phyloP scores from a whole-genome alignment of 2,888 invertebrate species.

The Mesopsocus fuscifrons region DNA sequence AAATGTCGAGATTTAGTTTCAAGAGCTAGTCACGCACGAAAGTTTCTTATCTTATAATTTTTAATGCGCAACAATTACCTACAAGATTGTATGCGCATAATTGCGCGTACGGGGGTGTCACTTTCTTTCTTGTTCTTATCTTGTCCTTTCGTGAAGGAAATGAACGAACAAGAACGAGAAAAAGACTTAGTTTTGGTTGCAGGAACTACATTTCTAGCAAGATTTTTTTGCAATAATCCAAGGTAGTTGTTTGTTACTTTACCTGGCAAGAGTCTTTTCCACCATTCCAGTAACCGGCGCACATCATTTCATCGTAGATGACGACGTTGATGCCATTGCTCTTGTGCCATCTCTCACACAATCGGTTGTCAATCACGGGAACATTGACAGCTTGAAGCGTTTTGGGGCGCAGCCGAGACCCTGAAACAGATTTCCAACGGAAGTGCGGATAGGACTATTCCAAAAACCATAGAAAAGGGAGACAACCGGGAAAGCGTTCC shows the following conservation, averaged over 20 bases:
- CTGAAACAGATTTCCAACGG: constrained; percentile 32
- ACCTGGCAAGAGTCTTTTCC: constrained; percentile 62
- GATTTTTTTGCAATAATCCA: too few species aligned
- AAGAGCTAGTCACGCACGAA: neutral
- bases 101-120: too few species aligned
- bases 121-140: too few species aligned
- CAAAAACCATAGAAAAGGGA: neutral
- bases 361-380: constrained; percentile 76
- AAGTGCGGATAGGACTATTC: neutral
- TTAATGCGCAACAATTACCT: too few species aligned
- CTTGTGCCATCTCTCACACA: constrained; percentile 49
- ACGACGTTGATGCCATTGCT: constrained; percentile 68
- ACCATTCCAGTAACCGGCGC: constrained; percentile 78
- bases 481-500: too few species aligned
- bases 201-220: too few species aligned
- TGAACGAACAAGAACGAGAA: too few species aligned
- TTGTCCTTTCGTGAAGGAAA: too few species aligned
- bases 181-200: too few species aligned
- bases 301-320: constrained; percentile 90
- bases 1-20: neutral
- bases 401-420: constrained; percentile 70
- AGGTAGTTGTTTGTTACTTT: constrained; percentile 15
- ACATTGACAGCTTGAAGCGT: constrained; percentile 83
- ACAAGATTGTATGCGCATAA: too few species aligned
- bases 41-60: too few species aligned